phyloP scores from a whole-genome alignment of 2,113 vertebrate genomes.

The Phyllopteryx taeniolatus region DNA sequence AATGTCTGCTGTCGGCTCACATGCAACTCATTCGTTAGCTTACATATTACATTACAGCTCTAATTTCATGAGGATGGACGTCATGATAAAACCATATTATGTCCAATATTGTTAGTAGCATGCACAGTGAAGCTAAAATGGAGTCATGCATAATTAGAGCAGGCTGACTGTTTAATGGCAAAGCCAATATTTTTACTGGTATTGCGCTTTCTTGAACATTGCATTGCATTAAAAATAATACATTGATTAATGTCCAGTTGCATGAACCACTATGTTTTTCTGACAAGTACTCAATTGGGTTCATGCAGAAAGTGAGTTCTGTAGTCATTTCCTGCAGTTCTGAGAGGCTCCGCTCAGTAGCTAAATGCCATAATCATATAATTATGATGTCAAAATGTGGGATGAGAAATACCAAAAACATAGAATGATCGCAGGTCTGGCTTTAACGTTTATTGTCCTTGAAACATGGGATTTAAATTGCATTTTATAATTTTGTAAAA shows the following conservation, averaged over 20 bases:
- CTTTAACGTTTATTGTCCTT: neutral
- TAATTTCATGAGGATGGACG: constrained; percentile 29
- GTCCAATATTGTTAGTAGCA: constrained; percentile 19
- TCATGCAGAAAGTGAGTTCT: neutral
- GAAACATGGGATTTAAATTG: neutral
- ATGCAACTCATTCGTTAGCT: constrained; percentile 2
- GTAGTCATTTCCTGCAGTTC: neutral
- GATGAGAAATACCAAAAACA: neutral
- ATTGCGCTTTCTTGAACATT: constrained; percentile 20
- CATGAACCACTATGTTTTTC: neutral
- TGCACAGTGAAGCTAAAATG: constrained; percentile 8
- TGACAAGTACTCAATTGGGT: neutral
- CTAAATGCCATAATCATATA: neutral
- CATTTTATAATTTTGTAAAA: neutral
- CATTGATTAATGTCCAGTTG: neutral
- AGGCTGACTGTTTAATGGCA: constrained; percentile 14
- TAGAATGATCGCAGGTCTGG: neutral
- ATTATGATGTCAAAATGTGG: constrained; percentile 2
- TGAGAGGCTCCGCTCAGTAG: neutral
- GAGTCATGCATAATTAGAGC: neutral
- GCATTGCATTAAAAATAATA: neutral
- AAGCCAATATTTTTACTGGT: constrained; percentile 11
- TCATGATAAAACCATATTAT: constrained; percentile 11
- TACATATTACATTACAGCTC: constrained; percentile 9
- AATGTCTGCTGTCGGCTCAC: constrained; percentile 33